Evolutionary conservation across 2,888 invertebrate genomes (phyloP).

Genomic region (Tetranychus piercei): DNA sequence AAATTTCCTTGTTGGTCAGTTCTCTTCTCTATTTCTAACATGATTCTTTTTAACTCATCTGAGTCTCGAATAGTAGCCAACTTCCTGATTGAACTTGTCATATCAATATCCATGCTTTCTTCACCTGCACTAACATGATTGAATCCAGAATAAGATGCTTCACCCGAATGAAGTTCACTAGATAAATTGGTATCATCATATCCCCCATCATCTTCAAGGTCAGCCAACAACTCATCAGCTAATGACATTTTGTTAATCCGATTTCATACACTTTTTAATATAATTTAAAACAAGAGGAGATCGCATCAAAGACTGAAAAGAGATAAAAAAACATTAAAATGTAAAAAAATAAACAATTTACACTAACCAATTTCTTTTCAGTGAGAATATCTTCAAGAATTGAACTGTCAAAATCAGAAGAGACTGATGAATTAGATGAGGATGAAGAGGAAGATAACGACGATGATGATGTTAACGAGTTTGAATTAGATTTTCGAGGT

Average conservation of each 20-base stretch:
- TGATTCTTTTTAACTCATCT: constrained; percentile 23
- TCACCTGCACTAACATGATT: background rate
- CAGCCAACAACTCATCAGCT: constrained; percentile 89
- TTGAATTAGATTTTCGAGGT: background rate
- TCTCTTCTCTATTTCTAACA: constrained; percentile 28
- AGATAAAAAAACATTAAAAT: background rate
- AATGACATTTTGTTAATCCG: constrained; percentile 55
- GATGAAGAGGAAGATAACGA: background rate
- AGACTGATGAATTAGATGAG: background rate
- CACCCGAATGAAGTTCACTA: constrained; percentile 26
- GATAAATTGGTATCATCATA: background rate
- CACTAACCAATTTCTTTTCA: background rate
- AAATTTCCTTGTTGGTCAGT: constrained; percentile 12
- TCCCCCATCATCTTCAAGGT: constrained; percentile 59
- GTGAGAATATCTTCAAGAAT: background rate
- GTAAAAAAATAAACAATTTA: background rate
- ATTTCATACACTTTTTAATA: background rate
- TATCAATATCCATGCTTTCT: constrained; percentile 5
- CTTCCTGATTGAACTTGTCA: background rate
- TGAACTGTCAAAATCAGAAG: background rate
- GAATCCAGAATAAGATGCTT: constrained; percentile 33
- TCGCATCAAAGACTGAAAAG: background rate
- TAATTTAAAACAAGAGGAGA: background rate
- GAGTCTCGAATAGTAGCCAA: constrained; percentile 4
- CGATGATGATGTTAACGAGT: background rate